phyloP scores from a whole-genome alignment of 2,113 vertebrate genomes.

The Eudyptes chrysolophus region DNA sequence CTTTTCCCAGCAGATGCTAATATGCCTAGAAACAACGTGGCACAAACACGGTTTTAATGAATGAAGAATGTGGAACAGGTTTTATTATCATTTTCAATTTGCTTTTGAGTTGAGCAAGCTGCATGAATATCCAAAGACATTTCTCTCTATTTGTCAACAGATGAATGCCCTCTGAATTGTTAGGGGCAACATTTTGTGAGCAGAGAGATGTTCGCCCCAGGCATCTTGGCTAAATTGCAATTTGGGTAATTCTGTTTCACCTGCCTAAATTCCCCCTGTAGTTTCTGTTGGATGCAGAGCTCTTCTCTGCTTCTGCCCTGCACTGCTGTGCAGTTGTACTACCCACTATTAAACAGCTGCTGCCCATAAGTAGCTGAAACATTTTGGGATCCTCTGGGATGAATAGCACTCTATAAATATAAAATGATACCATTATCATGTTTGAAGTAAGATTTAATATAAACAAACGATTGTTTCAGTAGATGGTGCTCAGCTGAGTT shows the following conservation, averaged over 20 bases:
- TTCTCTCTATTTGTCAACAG: conserved; percentile 59
- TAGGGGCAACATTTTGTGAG: conserved; percentile 40
- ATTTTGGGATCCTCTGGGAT: conserved; percentile 61
- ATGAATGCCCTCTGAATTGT: conserved; percentile 38
- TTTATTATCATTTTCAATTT: conserved; percentile 51
- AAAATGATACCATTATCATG: conserved; percentile 62
- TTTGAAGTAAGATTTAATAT: conserved; percentile 69
- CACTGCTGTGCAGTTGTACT: conserved; percentile 20
- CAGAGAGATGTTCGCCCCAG: conserved; percentile 14
- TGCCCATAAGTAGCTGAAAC: conserved; percentile 67
- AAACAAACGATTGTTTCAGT: conserved; percentile 60
- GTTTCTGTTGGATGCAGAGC: conserved; percentile 14
- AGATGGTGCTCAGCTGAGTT: conserved; percentile 59
- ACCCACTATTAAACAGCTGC: conserved; percentile 69
- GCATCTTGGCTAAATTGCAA: conserved; percentile 63
- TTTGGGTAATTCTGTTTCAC: conserved; percentile 64
- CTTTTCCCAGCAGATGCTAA: conserved; percentile 15
- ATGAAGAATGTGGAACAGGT: conserved; percentile 20
- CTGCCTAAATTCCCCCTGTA: conserved; percentile 61
- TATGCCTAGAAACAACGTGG: conserved; percentile 21
- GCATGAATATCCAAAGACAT: background rate
- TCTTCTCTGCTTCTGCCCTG: conserved; percentile 37
- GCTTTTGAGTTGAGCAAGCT: conserved; percentile 18
- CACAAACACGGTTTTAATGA: conserved; percentile 33
- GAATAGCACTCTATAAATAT: conserved; percentile 63